Conservation (phyloP, 2,797 vertebrate species). For the Thalassophryne amazonica region DNA sequence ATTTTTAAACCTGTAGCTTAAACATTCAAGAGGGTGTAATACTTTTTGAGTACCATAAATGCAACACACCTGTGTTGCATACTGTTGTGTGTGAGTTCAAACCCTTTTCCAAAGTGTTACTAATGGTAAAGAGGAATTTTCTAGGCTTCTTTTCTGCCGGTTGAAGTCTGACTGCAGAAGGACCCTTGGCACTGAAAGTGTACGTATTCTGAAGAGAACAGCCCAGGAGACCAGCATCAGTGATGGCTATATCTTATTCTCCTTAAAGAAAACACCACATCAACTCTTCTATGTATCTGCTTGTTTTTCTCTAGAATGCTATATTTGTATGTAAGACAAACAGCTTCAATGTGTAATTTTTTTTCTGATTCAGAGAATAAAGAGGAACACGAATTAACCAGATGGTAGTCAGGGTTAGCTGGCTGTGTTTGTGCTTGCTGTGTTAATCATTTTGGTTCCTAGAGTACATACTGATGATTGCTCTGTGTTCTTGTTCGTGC, state of each 20-base stretch:
- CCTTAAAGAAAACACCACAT: conserved; percentile 84
- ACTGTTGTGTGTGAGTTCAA: conserved; percentile 98
- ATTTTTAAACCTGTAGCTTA: conserved; percentile 49
- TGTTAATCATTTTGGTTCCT: conserved; percentile 42
- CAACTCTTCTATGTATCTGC: conserved; percentile 84
- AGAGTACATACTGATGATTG: conserved; percentile 74
- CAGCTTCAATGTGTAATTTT: conserved; percentile 53
- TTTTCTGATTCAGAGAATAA: conserved; percentile 58
- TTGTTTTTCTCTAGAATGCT: conserved; percentile 80
- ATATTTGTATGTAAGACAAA: conserved; percentile 69
- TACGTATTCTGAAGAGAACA: conserved; percentile 99
- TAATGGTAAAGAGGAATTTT: conserved; percentile 99
- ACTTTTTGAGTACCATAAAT: conserved; percentile 75
- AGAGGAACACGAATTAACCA: conserved; percentile 65
- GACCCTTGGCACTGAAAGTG: conserved; percentile 99
- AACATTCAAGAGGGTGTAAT: conserved; percentile 62
- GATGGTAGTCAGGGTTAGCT: conserved; percentile 73
- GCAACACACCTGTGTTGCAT: conserved; percentile 92
- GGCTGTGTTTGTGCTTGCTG: conserved; percentile 76
- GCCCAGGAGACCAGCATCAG: conserved; percentile 99
- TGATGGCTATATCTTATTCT: conserved; percentile 95
- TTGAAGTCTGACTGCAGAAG: conserved; percentile 99
- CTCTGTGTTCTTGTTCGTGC: conserved; percentile 88
- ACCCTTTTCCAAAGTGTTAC: conserved; percentile 99
- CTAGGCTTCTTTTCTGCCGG: conserved; percentile 99